phyloP scores from a whole-genome alignment of 2,797 vertebrate species.

The Anomalospiza imberbis region DNA sequence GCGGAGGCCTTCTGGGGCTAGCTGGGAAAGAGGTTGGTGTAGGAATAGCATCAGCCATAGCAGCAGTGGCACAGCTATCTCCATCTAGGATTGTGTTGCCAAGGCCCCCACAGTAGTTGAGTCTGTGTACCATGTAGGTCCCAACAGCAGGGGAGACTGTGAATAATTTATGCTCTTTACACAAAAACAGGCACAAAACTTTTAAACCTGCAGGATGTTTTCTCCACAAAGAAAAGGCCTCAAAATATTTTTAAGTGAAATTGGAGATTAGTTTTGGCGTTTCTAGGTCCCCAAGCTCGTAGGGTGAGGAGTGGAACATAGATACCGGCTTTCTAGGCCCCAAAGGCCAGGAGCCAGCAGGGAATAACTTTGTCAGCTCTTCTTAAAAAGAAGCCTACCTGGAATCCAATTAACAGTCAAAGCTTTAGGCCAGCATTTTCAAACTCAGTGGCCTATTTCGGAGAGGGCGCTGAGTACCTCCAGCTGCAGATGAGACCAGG shows the following conservation, averaged over 20 bases:
- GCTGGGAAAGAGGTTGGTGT: neutral
- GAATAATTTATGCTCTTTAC: slow-evolving; percentile 45
- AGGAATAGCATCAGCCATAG: neutral
- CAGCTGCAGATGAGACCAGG: slow-evolving; percentile 2
- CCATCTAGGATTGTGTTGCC: neutral
- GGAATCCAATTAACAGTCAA: slow-evolving; percentile 61
- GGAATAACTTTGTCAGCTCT: slow-evolving; percentile 53
- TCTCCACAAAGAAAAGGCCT: slow-evolving; percentile 31
- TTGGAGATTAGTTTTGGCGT: slow-evolving; percentile 45
- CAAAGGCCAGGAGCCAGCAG: slow-evolving; percentile 55
- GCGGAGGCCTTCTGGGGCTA: neutral
- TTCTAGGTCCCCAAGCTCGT: slow-evolving; percentile 44
- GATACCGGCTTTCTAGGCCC: slow-evolving; percentile 38
- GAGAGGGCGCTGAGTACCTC: slow-evolving; percentile 39
- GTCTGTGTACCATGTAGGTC: neutral
- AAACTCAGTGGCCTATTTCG: slow-evolving; percentile 58
- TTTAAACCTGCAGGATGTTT: slow-evolving; percentile 44
- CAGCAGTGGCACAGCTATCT: neutral
- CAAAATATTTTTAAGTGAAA: slow-evolving; percentile 25
- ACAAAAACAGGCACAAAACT: slow-evolving; percentile 38
- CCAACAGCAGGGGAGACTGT: neutral
- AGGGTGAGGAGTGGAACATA: slow-evolving; percentile 19
- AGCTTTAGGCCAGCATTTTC: slow-evolving; percentile 64
- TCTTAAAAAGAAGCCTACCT: slow-evolving; percentile 59
- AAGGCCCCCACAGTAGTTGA: neutral